Evolutionary conservation across 2,797 vertebrate genomes (phyloP).

Genomic region (Macropus fuliginosus): DNA sequence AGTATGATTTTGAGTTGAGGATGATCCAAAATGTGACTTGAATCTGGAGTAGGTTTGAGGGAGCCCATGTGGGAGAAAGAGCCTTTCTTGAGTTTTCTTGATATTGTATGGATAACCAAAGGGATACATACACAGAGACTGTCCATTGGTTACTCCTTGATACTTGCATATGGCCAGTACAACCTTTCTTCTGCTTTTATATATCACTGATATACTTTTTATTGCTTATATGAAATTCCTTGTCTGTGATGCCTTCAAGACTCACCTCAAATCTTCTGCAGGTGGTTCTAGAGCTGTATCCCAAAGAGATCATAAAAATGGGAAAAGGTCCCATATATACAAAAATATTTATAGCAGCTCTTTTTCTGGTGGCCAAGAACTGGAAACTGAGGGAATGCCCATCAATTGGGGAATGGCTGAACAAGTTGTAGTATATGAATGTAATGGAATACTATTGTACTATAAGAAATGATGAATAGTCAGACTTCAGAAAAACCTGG

Average conservation of each 20-base stretch:
- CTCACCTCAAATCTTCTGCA: neutral
- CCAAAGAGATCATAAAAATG: too few relatives aligned
- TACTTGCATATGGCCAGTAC: neutral
- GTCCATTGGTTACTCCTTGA: neutral
- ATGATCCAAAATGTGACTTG: neutral
- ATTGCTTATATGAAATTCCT: neutral
- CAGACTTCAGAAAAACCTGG: too few relatives aligned
- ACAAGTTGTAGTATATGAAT: too few relatives aligned
- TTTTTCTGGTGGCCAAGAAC: too few relatives aligned
- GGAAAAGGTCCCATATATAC: too few relatives aligned
- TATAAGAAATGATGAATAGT: too few relatives aligned
- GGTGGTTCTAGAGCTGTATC: neutral
- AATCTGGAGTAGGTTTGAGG: neutral
- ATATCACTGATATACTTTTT: neutral
- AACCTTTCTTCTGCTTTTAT: neutral
- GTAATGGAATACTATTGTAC: too few relatives aligned
- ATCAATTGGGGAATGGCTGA: too few relatives aligned
- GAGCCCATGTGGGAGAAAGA: neutral
- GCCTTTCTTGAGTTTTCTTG: neutral
- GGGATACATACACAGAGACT: neutral
- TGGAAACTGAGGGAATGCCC: too few relatives aligned
- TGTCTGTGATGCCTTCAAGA: neutral
- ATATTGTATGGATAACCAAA: neutral
- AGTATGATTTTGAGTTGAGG: neutral
- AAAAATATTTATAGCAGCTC: too few relatives aligned